Evolutionary conservation across 2,113 vertebrate species (phyloP), one percentile per base, ranked within the genome.

Genomic region (Isurus oxyrinchus): DNA sequence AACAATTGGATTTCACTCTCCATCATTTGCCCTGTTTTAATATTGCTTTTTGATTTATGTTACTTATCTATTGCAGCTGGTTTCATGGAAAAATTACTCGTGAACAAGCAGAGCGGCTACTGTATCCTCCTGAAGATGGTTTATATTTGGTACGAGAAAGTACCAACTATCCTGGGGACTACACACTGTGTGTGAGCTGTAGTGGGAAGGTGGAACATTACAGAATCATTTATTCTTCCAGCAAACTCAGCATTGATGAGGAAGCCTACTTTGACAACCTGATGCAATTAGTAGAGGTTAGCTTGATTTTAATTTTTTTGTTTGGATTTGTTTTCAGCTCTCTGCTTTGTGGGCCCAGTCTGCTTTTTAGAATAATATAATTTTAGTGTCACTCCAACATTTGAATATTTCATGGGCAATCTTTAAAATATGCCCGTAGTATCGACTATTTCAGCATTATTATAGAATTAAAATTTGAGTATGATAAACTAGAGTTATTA

Each of bases 201-300:
- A 99, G 99, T 0, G 98, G 98, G 94, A 99, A 99, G 97, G 99
- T 99, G 98, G 99, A 99, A 98, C 99, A 99, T 97, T 99, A 99
- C 97, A 99, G 98, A 97, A 99, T 99, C 97, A 98, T 99, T 97
- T 99, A 99, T 97, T 97, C 98, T 2, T 97, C 99, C 61, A 98
- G 98, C 98, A 99, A 99, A 97, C 99, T 99, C 96, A 99, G 98
- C 96, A 99, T 99, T 3, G 99, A 99, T 0, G 98, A 99, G 79
- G 99, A 99, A 96, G 98, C 97, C 72, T 99, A 97, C 97, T 99
- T 99, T 0, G 98, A 99, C 95, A 99, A 99, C 97, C 99, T 99
- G 97, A 99, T 99, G 99, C 99, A 99, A 98, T 98, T 99, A 96
- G 99, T 99, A 79, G 99, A 99, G 99, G 99, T 99, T 96, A 98